Evolutionary conservation across 2,888 invertebrate genomes (phyloP), one percentile per base, ranked within the genome.

Genomic region (Steinernema scapterisci): DNA sequence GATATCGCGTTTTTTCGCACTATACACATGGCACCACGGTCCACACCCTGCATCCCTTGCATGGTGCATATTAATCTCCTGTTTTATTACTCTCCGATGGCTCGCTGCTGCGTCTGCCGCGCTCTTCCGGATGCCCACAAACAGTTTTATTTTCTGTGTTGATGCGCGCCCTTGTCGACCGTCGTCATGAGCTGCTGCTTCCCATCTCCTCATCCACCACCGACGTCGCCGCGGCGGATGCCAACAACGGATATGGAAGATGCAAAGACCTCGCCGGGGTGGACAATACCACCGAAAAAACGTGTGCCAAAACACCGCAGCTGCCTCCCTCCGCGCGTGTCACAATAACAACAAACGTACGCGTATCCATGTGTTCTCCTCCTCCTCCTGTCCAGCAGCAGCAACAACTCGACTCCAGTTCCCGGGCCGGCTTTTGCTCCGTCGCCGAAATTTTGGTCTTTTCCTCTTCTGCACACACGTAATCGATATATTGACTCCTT

Each of bases 401-500:
- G n/a, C n/a, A n/a, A n/a, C n/a, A n/a, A 38, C 38, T 6, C 38
- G 9, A 9, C 38, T 9, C 38, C 38, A 38, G 38, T 52, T 23
- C 21, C 23, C 19, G n/a, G 6, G 52, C 6, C 21, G 52, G 52
- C 23, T 23, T 21, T 21, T n/a, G 11, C 52, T 52, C 31, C 54
- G 21, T 9, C 7, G 54, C 63, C 63, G 31, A 27, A 63, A 63
- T 63, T 63, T 63, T 63, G 63, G 63, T 25, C 54, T 54, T 16
- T 48, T 13, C 48, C 19, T 23, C 52, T 19, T 38, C 38, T 38
- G 38, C 38, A 9, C 38, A 38, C 38, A 63, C 63, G 63, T 31
- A 63, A 63, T 63, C 63, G 63, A 63, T 63, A 63, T 63, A 63
- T 63, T 63, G 63, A 63, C 63, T 63, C 63, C 63, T 63, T 63